A percentile compares a stretch with the other conserved stretches of the same genome.
Conservation (phyloP, 2,113 vertebrate species). For the Seriola rivoliana region DNA sequence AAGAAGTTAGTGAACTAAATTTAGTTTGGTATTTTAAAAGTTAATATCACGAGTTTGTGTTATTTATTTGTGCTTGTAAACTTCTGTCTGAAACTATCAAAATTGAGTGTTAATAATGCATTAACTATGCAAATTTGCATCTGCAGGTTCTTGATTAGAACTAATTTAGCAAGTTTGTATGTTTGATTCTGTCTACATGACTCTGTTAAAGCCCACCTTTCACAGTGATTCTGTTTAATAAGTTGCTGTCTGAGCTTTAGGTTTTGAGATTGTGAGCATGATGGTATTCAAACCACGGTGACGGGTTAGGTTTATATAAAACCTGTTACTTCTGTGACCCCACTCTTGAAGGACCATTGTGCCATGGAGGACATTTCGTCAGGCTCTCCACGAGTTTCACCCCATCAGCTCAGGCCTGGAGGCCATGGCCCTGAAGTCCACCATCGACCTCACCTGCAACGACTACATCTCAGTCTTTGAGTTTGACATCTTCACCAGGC, state of each 20-base stretch:
- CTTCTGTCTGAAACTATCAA: background rate
- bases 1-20: background rate
- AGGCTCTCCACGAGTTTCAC: slow-evolving; percentile 96
- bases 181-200: too few species aligned
- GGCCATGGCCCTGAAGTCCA: slow-evolving; percentile 98
- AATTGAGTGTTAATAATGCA: too few species aligned
- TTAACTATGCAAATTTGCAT: too few species aligned
- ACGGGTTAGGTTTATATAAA: background rate
- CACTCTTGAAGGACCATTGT: slow-evolving; percentile 91
- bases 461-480: slow-evolving; percentile 99
- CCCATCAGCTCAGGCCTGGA: slow-evolving; percentile 97
- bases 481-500: slow-evolving; percentile 98
- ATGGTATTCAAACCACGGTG: background rate
- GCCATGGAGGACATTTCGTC: slow-evolving; percentile 96
- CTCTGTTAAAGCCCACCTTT: too few species aligned
- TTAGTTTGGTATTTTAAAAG: background rate
- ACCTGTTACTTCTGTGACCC: background rate
- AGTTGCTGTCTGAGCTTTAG: background rate
- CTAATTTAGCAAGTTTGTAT: too few species aligned
- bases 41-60: background rate
- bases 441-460: slow-evolving; percentile 98
- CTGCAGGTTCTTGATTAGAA: too few species aligned
- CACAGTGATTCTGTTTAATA: background rate
- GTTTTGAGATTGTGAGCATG: background rate
- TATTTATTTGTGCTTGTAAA: background rate